Conservation (phyloP, 1,140 invertebrate genomes). For the Zophobas atratus region DNA sequence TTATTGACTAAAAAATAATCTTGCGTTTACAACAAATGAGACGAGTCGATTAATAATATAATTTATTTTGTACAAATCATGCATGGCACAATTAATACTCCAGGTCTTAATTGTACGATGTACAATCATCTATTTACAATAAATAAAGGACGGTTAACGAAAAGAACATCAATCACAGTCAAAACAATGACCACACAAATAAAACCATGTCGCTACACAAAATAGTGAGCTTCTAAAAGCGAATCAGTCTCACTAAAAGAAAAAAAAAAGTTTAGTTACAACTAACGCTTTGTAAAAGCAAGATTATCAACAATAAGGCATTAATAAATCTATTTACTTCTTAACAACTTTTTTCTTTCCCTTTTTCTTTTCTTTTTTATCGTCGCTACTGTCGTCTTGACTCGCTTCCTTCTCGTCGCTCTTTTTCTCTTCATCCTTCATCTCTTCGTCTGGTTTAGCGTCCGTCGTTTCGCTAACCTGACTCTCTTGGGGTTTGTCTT, state of each 20-base stretch:
- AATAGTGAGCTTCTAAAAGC: slow-evolving; percentile 31
- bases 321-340: slow-evolving; percentile 41
- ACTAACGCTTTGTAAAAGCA: slow-evolving; percentile 47
- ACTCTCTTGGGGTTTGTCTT: slow-evolving; percentile 25
- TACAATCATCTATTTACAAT: slow-evolving; percentile 29
- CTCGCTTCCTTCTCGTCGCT: slow-evolving; percentile 16
- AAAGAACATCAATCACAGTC: slow-evolving; percentile 44
- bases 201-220: slow-evolving; percentile 21
- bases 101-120: slow-evolving; percentile 34
- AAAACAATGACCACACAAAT: slow-evolving; percentile 11
- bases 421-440: slow-evolving; percentile 50
- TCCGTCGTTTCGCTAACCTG: slow-evolving; percentile 48
- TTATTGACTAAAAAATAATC: slow-evolving; percentile 31
- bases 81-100: slow-evolving; percentile 45
- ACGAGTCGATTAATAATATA: slow-evolving; percentile 2
- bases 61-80: slow-evolving; percentile 42
- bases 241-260: slow-evolving; percentile 52
- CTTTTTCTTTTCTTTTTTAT: slow-evolving; percentile 51
- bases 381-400: slow-evolving; percentile 2
- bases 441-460: slow-evolving; percentile 42
- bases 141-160: slow-evolving; percentile 34
- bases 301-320: slow-evolving; percentile 41
- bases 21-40: slow-evolving; percentile 42
- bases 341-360: slow-evolving; percentile 36
- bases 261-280: slow-evolving; percentile 42